Base-by-base conservation (phyloP, 2,113 vertebrate genomes). In the Dipodomys stephensi region DNA sequence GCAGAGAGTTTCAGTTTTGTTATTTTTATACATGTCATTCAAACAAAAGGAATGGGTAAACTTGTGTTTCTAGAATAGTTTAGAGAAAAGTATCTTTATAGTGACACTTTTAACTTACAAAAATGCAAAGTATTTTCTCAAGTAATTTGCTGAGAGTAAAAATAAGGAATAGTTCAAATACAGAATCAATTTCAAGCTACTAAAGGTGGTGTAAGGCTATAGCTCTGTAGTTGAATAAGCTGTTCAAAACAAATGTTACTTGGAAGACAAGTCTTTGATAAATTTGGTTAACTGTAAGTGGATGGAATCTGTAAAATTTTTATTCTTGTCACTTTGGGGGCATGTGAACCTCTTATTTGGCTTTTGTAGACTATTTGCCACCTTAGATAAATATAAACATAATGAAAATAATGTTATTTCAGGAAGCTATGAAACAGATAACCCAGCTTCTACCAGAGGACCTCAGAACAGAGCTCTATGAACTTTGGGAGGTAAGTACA, bases 371-470 rank as follows among this genome's bases (percentile, higher is more conserved):
- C 6, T 44, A 60, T 57, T 44, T 32, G 74, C 65, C 91, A 68
- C 28, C 25, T 69, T 30, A 20, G 69, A 39, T 85, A 71, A 83
- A 64, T 78, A 74, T 32, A 32, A 57, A n/a, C 39, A 44, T 80
- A 60, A 81, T 85, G 71, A 65, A 90, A 78, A 60, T 65, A 32
- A 79, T 6, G 28, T 2, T 93, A 64, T 97, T 98, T 86, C 95
- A 99, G 99, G 98, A 99, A 96, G 99, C 99, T 18, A 99, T 99
- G 99, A 98, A 97, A 46, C 97, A 98, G 73, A 97, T 99, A 77
- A 98, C 99, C 16, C 97, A 98, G 35, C 98, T 99, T 49, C 97
- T 99, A 11, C 98, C 98, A 11, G 98, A 99, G 23, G 98, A 98
- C 83, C 97, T 99, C 62, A 97, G 97, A 73, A 98, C 99, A 97